Evolutionary conservation across 2,888 invertebrate species (phyloP), one percentile per base, ranked within the genome.

Genomic region (Glaucopsyche alexis): DNA sequence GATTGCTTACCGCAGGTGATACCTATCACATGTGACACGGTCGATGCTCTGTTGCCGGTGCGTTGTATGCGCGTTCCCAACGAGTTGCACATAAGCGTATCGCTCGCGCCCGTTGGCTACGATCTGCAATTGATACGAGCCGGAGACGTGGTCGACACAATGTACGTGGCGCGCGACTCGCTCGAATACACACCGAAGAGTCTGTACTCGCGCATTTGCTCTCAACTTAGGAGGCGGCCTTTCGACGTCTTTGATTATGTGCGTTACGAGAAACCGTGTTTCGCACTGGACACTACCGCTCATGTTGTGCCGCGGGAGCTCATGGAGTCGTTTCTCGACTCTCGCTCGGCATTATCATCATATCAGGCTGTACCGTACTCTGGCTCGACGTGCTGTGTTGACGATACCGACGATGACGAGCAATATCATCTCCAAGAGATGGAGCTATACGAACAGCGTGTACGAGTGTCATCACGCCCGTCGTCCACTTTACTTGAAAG

Each of bases 101-200:
- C 71, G 19, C 71, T 71, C 60, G 71, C 71, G 42, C 71, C 60
- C 60, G 71, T 71, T 16, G 71, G 71, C 71, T 45, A 71, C 71
- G 71, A 71, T 40, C 19, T 71, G 38, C 60, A 71, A 40, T 16
- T 71, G 19, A 55, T 60, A 45, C 71, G 55, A 14, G 45, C 13
- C 7, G 71, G 55, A 29, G 40, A 50, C 19, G 60, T 60, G 42
- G 60, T 60, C 16, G 60, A 60, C 60, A 60, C 60, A n/a, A 42
- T 71, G 45, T 71, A 71, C 60, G 71, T 71, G 71, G 71, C 71
- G 0, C 60, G 71, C 50, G 71, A 71, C 45, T 71, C 42, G 19
- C 71, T 71, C 71, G 71, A 71, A 52, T 71, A 71, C 71, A 71
- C 71, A 60, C 71, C 50, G 45, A 71, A 38, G 52, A 71, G 71